phyloP scores from a whole-genome alignment of 2,797 vertebrate species.

The Xerus rutilus region DNA sequence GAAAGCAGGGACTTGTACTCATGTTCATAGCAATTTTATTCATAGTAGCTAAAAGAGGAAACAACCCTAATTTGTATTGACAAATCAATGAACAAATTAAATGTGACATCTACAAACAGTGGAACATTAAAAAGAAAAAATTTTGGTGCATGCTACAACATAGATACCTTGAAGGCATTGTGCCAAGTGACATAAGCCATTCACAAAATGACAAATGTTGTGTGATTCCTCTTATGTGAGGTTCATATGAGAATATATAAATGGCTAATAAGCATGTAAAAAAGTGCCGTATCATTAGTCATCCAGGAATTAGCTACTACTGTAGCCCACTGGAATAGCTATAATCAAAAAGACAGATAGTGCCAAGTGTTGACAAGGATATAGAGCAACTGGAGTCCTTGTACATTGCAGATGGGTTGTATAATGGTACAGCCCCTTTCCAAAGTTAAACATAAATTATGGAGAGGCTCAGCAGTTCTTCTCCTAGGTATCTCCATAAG shows the following conservation, averaged over 20 bases:
- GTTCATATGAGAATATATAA: background rate
- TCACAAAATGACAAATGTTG: background rate
- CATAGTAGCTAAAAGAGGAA: background rate
- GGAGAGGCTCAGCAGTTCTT: background rate
- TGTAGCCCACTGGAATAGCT: background rate
- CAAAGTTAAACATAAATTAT: constrained; percentile 22
- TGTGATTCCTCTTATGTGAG: background rate
- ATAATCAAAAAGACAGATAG: background rate
- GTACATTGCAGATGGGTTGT: background rate
- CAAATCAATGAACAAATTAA: background rate
- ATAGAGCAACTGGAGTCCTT: background rate
- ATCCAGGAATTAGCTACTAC: background rate
- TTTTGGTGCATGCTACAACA: background rate
- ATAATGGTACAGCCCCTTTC: background rate
- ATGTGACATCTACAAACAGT: background rate
- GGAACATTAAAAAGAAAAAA: constrained; percentile 37
- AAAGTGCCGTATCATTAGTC: background rate
- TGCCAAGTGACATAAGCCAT: background rate
- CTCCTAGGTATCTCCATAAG: background rate
- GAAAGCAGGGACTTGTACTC: no score
- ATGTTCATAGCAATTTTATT: background rate
- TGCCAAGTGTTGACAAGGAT: background rate
- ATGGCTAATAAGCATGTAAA: background rate
- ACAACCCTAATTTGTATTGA: background rate
- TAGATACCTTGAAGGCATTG: background rate